Percentiles rank a stretch among this genome's conserved stretches.
Conservation (phyloP, 2,113 vertebrate genomes). For the Barnardius zonarius region DNA sequence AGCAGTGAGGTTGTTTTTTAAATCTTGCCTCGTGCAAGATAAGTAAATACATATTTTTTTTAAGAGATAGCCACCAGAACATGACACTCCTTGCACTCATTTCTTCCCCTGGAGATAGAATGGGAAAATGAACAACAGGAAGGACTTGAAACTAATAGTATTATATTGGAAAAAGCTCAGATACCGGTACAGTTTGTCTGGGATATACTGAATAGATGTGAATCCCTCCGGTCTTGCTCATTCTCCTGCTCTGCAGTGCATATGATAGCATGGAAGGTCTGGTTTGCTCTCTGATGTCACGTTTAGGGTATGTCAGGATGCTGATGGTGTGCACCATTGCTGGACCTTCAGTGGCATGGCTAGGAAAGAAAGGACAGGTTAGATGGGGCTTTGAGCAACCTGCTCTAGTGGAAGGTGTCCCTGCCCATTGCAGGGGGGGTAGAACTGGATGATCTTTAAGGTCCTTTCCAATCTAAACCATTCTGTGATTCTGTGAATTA, state of each 20-base stretch:
- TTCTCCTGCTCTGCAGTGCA: not conserved
- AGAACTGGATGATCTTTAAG: not conserved
- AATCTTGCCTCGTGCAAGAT: not conserved
- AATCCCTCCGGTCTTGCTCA: not conserved
- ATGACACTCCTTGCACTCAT: not conserved
- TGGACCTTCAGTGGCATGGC: not conserved
- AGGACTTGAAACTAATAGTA: not conserved
- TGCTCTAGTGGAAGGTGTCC: not conserved
- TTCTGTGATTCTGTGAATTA: not conserved
- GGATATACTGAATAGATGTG: not conserved
- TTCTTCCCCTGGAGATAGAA: not conserved
- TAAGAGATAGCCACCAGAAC: not conserved
- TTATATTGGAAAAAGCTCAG: not conserved
- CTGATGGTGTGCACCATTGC: not conserved
- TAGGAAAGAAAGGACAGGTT: not conserved
- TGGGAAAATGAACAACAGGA: not conserved
- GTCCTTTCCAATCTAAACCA: not conserved
- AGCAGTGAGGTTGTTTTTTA: not conserved
- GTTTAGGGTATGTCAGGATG: not conserved
- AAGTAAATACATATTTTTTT: conserved; percentile 1
- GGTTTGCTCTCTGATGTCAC: not conserved
- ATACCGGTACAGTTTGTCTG: not conserved
- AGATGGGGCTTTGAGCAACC: not conserved
- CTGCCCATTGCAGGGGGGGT: not conserved
- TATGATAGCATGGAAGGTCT: not conserved